Base-by-base conservation (phyloP, 2,797 vertebrate species). In the Anguilla obscura region DNA sequence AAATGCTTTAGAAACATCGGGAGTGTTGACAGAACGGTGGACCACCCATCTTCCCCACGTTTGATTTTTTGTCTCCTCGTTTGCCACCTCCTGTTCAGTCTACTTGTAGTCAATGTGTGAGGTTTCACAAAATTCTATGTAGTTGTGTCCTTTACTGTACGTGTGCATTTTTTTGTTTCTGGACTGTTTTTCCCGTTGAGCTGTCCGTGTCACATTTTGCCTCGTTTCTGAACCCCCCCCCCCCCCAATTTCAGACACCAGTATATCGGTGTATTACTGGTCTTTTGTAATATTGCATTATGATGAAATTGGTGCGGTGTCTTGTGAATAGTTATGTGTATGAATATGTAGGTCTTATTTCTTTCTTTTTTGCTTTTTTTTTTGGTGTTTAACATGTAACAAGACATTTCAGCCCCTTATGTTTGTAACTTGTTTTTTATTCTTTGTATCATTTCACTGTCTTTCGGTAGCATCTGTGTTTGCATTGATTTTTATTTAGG, bases 371-470 rank as follows among this genome's bases (percentile, higher is more conserved):
- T 80, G 6, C 36, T 45, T 21, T 83, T 12, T 12, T 80, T 24
- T 14, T 52, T 50, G n/a, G 21, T 84, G 80, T 52, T 84, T 50
- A 84, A 87, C 24, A 60, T 87, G 86, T 58, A 66, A 63, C 71
- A 30, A 71, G 66, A 30, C 71, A 45, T 60, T 69, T 48, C 40
- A 56, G 74, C 71, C 33, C 24, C n/a, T 82, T 2, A 36, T 88
- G 58, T 84, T 71, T 85, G 30, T 85, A 85, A 63, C 52, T 63
- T 85, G 56, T 30, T 85, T 54, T 60, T 60, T 24, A 83, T 40
- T 83, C 21, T 83, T 84, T 27, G 7, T 76, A 18, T 54, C 14
- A 40, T 16, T 88, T 18, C 63, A 40, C 86, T 71, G 60, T 87
- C 56, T 24, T 88, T 76, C 56, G 45, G 36, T 52, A 88, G 76